Evolutionary conservation across 2,113 vertebrate species (phyloP), one percentile per base, ranked within the genome.

Genomic region (Archilochus colubris): DNA sequence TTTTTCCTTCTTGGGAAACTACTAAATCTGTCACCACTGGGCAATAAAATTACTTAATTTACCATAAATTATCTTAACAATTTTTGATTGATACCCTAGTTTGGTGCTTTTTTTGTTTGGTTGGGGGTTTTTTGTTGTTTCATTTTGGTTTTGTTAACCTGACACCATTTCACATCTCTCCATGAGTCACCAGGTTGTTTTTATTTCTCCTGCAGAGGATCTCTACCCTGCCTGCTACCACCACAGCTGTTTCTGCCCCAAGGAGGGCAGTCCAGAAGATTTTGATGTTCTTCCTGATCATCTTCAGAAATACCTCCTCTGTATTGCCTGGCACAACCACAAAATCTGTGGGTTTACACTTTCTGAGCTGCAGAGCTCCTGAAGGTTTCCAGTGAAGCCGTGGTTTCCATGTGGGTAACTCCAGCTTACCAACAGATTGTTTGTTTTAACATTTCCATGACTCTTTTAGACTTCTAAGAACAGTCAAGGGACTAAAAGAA

Each of bases 351-450:
- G 3, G 28, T 48, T 67, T 86, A 38, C 23, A 55, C 22, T 64
- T 66, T 61, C 27, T 68, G 9, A 64, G 64, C 27, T 22, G 19
- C 10, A 54, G 54, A 36, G 40, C 6, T 22, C 24, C 40, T 55
- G 24, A 33, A 38, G 8, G 27, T 31, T 63, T 79, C 44, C 43
- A 74, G 23, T 30, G 51, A 66, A 50, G 50, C 36, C 40, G 76
- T 6, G 7, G 25, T 7, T 85, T 20, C 28, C 4, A 0, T 31
- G 18, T 1, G 14, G 24, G 17, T 38, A n/a, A 58, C 12, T 53
- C 40, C 2, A 54, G 9, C 36, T 40, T 95, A 66, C n/a, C 16
- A 2, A 67, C 31, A 74, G 9, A 7, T 31, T 68, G 7, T 12
- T 43, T 76, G 3, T n/a, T 91, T 63, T 61, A 81, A 77, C 16